These are phyloP conservation scores for Mus musculus DNA, from an alignment of 2,113 vertebrate species.

Conservation along the genomic window DNA sequence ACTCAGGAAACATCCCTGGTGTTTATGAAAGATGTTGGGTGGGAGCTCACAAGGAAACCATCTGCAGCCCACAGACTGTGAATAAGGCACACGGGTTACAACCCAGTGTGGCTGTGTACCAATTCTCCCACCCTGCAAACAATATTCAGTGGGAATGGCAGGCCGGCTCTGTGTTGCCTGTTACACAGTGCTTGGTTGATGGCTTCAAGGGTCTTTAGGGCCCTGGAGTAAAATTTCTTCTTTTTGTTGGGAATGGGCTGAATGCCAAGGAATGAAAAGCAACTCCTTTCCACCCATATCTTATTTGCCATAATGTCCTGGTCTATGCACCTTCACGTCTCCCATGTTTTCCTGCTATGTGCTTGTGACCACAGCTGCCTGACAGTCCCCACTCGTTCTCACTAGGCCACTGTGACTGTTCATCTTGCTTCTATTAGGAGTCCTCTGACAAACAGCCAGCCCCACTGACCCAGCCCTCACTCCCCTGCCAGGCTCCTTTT, in stretches of 20 bases:
- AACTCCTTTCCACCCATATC: background rate
- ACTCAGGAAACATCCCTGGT: background rate
- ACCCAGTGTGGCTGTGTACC: background rate
- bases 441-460: background rate
- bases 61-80: background rate
- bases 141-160: background rate
- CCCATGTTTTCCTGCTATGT: background rate
- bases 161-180: background rate
- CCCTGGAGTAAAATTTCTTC: background rate
- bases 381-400: background rate
- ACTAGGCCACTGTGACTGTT: background rate
- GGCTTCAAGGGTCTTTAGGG: background rate
- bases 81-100: fast-evolving
- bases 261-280: conserved; percentile 5
- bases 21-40: background rate
- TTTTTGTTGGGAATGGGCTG: background rate
- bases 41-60: background rate
- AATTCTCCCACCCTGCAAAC: background rate
- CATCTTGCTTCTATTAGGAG: background rate
- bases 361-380: background rate
- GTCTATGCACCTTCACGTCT: background rate
- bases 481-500: background rate
- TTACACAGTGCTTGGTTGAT: background rate
- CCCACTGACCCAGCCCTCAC: background rate
- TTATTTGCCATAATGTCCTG: background rate